phyloP scores from a whole-genome alignment of 2,888 invertebrate species.

The Crematogaster levior region DNA sequence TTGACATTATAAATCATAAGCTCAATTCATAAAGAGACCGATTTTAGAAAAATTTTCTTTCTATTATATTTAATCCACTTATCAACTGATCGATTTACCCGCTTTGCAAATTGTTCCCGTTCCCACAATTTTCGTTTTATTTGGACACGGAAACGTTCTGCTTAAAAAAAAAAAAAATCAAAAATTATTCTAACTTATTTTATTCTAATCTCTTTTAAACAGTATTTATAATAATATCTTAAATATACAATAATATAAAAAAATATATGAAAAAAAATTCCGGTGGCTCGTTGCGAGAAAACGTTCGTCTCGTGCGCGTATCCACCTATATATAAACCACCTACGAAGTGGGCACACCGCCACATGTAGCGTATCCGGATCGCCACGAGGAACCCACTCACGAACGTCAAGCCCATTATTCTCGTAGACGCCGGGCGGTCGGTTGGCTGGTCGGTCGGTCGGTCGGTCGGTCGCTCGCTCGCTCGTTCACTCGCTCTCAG shows the following conservation, averaged over 20 bases:
- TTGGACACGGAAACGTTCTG: neutral
- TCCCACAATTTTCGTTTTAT: neutral
- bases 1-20: neutral
- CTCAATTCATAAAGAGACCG: neutral
- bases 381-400: constrained; percentile 61
- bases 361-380: constrained; percentile 43
- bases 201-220: neutral
- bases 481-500: constrained; percentile 32
- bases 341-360: constrained; percentile 50
- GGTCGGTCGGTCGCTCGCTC: constrained; percentile 52
- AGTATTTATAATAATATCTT: neutral
- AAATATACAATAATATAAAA: neutral
- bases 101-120: neutral
- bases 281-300: neutral
- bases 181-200: neutral
- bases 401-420: constrained; percentile 77
- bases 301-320: neutral
- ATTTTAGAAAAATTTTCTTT: constrained; percentile 1
- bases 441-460: neutral
- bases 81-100: neutral
- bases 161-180: neutral
- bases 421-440: constrained; percentile 72
- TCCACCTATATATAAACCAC: constrained; percentile 56
- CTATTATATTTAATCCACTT: neutral
- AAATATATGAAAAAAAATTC: neutral